Conservation (phyloP, 2,113 vertebrate species). For the Rhadina sibilatrix region DNA sequence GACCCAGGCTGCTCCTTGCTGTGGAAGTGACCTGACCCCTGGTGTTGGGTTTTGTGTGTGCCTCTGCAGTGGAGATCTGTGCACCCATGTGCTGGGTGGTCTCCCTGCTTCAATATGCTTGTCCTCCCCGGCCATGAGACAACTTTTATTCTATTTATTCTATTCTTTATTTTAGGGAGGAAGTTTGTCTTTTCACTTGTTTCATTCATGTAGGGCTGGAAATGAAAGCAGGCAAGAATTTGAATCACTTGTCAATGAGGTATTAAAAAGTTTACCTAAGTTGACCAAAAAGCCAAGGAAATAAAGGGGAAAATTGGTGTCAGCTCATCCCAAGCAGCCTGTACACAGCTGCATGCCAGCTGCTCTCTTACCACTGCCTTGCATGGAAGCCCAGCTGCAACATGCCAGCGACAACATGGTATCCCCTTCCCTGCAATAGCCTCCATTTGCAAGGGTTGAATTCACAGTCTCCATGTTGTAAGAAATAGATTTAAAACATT, state of each 20-base stretch:
- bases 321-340: background rate
- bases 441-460: background rate
- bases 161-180: background rate
- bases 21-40: background rate
- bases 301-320: background rate
- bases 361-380: background rate
- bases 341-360: background rate
- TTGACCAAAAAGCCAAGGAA: background rate
- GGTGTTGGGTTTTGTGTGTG: background rate
- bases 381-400: background rate
- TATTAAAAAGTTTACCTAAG: background rate
- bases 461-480: conserved; percentile 13
- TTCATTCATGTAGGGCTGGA: background rate
- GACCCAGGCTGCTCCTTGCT: background rate
- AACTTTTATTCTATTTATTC: background rate
- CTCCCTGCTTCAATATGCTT: background rate
- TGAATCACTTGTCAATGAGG: background rate
- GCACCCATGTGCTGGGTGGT: background rate
- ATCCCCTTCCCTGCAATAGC: background rate
- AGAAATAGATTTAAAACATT: conserved; percentile 50
- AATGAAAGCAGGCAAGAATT: background rate
- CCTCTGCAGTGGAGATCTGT: fast-evolving
- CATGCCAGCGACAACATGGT: background rate
- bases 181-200: background rate
- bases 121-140: background rate